Percentiles rank a stretch among this genome's conserved stretches.
phyloP scores from a whole-genome alignment of 1,140 invertebrate genomes.

The Saccostrea echinata region DNA sequence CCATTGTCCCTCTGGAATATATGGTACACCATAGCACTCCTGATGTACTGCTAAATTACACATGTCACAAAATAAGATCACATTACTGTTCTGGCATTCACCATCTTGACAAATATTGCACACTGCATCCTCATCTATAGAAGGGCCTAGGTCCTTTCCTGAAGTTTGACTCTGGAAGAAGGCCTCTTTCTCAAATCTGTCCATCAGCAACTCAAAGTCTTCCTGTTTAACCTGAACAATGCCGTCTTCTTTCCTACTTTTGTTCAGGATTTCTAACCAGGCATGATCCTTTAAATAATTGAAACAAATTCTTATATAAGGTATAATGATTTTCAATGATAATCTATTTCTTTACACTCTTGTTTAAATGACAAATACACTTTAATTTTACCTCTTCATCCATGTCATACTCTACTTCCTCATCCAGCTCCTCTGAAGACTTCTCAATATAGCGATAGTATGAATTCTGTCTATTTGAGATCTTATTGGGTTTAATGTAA shows the following conservation, averaged over 20 bases:
- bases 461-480: slow-evolving; percentile 88
- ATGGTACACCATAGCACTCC: slow-evolving; percentile 99
- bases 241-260: slow-evolving; percentile 80
- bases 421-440: slow-evolving; percentile 95
- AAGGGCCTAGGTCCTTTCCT: slow-evolving; percentile 73
- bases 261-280: slow-evolving; percentile 94
- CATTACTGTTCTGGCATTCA: slow-evolving; percentile 98
- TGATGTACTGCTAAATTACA: slow-evolving; percentile 99
- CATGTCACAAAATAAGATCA: slow-evolving; percentile 99
- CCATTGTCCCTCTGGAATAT: slow-evolving; percentile 99
- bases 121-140: slow-evolving; percentile 96
- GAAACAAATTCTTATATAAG: slow-evolving; percentile 13
- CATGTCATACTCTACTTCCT: slow-evolving; percentile 97
- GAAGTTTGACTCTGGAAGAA: slow-evolving; percentile 88
- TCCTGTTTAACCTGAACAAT: slow-evolving; percentile 81
- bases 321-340: neutral
- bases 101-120: slow-evolving; percentile 95
- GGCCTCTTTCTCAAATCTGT: slow-evolving; percentile 97
- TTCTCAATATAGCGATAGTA: slow-evolving; percentile 96
- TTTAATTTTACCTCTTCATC: slow-evolving; percentile 89
- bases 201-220: slow-evolving; percentile 96
- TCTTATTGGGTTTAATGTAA: slow-evolving; percentile 88
- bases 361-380: too few species aligned
- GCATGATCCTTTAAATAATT: slow-evolving; percentile 86
- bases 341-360: too few species aligned